Conservation (phyloP, 2,113 vertebrate genomes). For the Hypanus sabinus region DNA sequence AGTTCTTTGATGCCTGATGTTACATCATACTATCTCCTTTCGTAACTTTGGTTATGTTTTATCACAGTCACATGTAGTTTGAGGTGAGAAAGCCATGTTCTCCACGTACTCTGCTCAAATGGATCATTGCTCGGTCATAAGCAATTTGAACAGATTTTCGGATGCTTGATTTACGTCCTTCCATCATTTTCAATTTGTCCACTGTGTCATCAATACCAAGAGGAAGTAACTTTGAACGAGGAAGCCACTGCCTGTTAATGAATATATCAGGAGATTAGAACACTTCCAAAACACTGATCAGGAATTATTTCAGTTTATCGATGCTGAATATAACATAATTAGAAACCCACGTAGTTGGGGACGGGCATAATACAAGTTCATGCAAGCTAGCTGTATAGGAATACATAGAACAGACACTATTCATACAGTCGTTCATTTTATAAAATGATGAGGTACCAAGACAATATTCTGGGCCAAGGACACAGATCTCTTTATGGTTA, state of each 20-base stretch:
- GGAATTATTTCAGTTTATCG: not conserved
- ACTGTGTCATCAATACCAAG: constrained; percentile 83
- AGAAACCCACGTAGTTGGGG: not conserved
- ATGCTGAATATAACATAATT: not conserved
- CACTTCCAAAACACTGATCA: not conserved
- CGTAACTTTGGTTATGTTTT: constrained; percentile 61
- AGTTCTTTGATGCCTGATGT: constrained; percentile 36
- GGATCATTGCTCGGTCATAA: constrained; percentile 88
- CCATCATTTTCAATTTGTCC: constrained; percentile 93
- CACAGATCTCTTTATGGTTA: not conserved
- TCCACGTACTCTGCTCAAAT: constrained; percentile 81
- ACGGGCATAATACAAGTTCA: not conserved
- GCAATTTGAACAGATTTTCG: constrained; percentile 96
- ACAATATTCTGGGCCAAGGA: not conserved
- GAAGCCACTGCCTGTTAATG: constrained; percentile 85
- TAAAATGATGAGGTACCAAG: not conserved
- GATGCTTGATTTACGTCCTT: constrained; percentile 91
- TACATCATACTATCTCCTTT: constrained; percentile 56
- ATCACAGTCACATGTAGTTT: constrained; percentile 64
- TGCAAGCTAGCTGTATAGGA: too few species aligned
- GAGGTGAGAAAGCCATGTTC: constrained; percentile 75
- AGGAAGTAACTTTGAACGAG: constrained; percentile 80
- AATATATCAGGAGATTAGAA: not conserved
- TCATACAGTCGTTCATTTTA: not conserved
- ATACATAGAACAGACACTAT: not conserved